Percentiles rank a stretch among this genome's conserved stretches.
These are phyloP conservation scores for Yponomeuta sedellus DNA, from an alignment of 2,888 invertebrate species.

Conservation along the genomic window DNA sequence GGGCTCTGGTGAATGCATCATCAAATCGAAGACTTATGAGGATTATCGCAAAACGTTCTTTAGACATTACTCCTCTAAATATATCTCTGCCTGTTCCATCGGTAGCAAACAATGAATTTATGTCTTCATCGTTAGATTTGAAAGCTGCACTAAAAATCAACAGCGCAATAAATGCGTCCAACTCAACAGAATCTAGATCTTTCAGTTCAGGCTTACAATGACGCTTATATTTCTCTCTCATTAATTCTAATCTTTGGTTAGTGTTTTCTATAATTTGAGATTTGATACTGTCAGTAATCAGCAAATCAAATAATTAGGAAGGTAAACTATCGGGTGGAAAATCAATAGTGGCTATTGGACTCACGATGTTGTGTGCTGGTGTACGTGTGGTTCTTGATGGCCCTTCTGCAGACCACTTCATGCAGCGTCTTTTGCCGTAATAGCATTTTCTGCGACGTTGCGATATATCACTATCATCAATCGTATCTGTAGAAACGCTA, in stretches of 20 bases:
- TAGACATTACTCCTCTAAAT: conserved; percentile 16
- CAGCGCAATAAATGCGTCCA: conserved; percentile 14
- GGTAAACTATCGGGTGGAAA: not conserved
- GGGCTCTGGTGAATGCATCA: conserved; percentile 5
- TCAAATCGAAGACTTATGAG: conserved; percentile 12
- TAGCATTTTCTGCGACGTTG: too few species aligned
- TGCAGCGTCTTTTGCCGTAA: too few species aligned
- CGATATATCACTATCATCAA: too few species aligned
- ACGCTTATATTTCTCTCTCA: conserved; percentile 12
- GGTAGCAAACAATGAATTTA: conserved; percentile 16
- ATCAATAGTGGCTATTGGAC: conserved; percentile 1
- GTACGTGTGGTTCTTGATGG: too few species aligned
- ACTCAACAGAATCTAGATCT: conserved; percentile 16
- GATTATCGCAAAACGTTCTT: conserved; percentile 12
- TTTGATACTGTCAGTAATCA: conserved; percentile 8
- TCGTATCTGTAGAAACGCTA: too few species aligned
- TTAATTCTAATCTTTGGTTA: conserved; percentile 7
- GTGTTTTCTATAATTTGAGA: conserved; percentile 8
- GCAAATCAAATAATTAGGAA: conserved; percentile 11
- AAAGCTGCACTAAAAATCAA: conserved; percentile 14
- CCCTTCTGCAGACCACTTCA: too few species aligned
- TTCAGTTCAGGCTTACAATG: conserved; percentile 13
- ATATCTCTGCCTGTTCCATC: conserved; percentile 17
- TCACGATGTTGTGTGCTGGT: conserved; percentile 3
- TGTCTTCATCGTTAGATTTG: conserved; percentile 16